A percentile compares a stretch with the other conserved stretches of the same genome.
These are phyloP conservation scores for Choloepus hoffmanni DNA, from an alignment of 2,113 vertebrate species.

Conservation along the genomic window DNA sequence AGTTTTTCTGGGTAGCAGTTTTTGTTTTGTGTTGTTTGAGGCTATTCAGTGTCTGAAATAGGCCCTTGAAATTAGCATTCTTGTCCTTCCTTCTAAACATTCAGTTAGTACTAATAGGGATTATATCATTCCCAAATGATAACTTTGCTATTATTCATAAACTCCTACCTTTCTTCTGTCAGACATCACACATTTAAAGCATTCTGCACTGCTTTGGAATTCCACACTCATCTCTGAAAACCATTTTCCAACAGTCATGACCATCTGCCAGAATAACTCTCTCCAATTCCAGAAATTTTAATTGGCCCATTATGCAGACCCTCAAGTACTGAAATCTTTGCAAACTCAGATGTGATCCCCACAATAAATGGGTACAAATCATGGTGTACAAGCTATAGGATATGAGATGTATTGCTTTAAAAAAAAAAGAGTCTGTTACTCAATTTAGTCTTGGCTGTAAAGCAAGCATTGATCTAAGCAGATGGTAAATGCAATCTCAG, in stretches of 20 bases:
- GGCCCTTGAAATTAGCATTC: background rate
- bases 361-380: background rate
- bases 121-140: background rate
- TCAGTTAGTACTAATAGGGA: background rate
- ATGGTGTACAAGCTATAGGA: constrained; percentile 3
- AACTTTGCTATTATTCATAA: background rate
- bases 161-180: background rate
- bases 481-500: background rate
- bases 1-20: background rate
- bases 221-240: background rate
- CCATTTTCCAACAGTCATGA: background rate
- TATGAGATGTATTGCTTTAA: background rate
- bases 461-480: background rate
- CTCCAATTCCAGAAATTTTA: constrained; percentile 19
- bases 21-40: background rate
- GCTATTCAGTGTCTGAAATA: background rate
- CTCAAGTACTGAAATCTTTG: background rate
- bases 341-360: background rate
- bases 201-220: background rate
- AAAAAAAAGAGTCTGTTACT: background rate
- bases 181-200: background rate
- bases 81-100: background rate
- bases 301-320: background rate
- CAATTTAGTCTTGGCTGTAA: background rate
- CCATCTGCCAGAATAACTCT: constrained; percentile 57